phyloP scores from a whole-genome alignment of 2,888 invertebrate species.

The Cerastis leucographa region DNA sequence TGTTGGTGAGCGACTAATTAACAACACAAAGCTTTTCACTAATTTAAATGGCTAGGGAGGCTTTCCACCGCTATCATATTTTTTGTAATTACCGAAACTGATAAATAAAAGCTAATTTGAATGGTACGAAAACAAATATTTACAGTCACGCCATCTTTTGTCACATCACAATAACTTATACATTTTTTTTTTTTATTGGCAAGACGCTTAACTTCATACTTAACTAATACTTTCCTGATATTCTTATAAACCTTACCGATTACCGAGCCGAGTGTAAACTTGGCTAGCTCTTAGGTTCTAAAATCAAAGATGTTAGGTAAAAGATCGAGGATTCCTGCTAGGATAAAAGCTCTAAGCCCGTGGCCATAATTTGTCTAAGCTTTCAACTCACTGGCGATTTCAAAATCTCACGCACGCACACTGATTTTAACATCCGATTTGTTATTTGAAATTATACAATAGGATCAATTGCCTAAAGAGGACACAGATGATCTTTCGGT shows the following conservation, averaged over 20 bases:
- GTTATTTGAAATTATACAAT: neutral
- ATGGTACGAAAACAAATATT: slow-evolving; percentile 24
- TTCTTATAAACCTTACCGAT: neutral
- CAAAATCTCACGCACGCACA: too few relatives aligned
- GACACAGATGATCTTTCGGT: too few relatives aligned
- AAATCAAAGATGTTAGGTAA: too few relatives aligned
- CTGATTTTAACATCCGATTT: neutral
- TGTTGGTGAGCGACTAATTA: neutral
- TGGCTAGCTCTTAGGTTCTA: too few relatives aligned
- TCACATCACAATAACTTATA: slow-evolving; percentile 9
- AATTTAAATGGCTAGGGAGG: neutral
- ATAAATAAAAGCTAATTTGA: slow-evolving; percentile 55
- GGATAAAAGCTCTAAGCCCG: too few relatives aligned
- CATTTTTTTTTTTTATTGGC: too few relatives aligned
- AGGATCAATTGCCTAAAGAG: neutral
- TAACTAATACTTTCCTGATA: neutral
- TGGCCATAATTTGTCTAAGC: neutral
- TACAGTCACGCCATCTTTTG: slow-evolving; percentile 54
- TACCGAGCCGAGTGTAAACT: too few relatives aligned
- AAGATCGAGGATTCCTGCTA: too few relatives aligned
- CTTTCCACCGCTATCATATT: slow-evolving; percentile 12
- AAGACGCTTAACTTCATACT: too few relatives aligned
- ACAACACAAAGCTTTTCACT: slow-evolving; percentile 2
- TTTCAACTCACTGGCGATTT: neutral
- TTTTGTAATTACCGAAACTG: slow-evolving; percentile 29